phyloP scores from a whole-genome alignment of 2,113 vertebrate genomes.

The Engystomops pustulosus region DNA sequence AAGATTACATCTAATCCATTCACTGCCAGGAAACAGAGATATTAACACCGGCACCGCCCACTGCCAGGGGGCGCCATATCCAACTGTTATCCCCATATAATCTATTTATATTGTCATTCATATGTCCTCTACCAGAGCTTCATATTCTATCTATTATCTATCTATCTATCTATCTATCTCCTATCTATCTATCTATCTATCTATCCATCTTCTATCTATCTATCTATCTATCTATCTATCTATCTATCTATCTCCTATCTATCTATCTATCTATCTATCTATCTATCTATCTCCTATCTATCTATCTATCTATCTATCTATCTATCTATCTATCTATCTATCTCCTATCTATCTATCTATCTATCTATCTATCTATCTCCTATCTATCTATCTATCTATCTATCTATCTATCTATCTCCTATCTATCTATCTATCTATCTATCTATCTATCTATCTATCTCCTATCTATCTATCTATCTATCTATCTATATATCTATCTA shows the following conservation, averaged over 20 bases:
- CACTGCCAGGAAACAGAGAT: background rate
- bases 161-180: background rate
- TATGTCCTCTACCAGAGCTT: background rate
- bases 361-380: too few relatives aligned
- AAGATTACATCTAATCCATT: background rate
- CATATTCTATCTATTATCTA: background rate
- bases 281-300: slow-evolving; percentile 1
- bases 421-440: too few relatives aligned
- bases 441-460: too few relatives aligned
- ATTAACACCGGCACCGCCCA: background rate
- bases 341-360: too few relatives aligned
- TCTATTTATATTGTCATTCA: background rate
- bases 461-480: too few relatives aligned
- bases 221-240: background rate
- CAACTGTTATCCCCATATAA: background rate
- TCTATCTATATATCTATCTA: too few relatives aligned
- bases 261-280: slow-evolving; percentile 1
- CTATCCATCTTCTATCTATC: background rate
- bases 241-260: background rate
- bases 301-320: too few relatives aligned
- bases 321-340: too few relatives aligned
- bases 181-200: background rate
- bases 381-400: too few relatives aligned
- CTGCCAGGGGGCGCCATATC: background rate
- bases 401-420: too few relatives aligned